These are phyloP conservation scores for Kuschelorhynchus macadamiae DNA, from an alignment of 2,888 invertebrate species.

Conservation along the genomic window DNA sequence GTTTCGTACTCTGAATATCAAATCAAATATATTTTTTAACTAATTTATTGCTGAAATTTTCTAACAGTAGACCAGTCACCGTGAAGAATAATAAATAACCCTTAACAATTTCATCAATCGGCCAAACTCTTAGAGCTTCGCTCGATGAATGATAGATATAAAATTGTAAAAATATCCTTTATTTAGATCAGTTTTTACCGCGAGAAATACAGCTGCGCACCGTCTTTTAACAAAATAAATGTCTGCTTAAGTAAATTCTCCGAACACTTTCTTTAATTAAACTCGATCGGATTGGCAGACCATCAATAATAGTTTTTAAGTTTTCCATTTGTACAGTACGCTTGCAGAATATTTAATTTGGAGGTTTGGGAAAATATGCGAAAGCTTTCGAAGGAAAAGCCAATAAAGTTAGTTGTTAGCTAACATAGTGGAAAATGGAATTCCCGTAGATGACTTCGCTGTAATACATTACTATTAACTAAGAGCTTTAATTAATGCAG, in stretches of 20 bases:
- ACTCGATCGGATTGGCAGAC: conserved; percentile 35
- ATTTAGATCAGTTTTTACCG: background rate
- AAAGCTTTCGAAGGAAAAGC: background rate
- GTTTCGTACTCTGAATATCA: too few relatives aligned
- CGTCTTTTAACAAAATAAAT: conserved; percentile 4
- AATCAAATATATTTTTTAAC: too few relatives aligned
- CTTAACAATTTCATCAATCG: too few relatives aligned
- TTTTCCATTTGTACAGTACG: conserved; percentile 27
- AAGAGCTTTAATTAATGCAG: too few relatives aligned
- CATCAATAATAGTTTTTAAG: conserved; percentile 36
- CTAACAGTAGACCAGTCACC: too few relatives aligned
- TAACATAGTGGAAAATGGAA: background rate
- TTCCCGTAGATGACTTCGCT: too few relatives aligned
- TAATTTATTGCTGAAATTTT: too few relatives aligned
- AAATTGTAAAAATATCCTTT: background rate
- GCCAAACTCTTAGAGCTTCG: too few relatives aligned
- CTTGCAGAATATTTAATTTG: conserved; percentile 23
- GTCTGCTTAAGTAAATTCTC: conserved; percentile 30
- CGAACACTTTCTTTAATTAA: conserved; percentile 41
- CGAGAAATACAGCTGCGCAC: background rate
- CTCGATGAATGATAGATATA: too few relatives aligned
- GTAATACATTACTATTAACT: too few relatives aligned
- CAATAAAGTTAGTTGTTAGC: background rate
- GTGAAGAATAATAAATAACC: too few relatives aligned
- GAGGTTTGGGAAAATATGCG: background rate